phyloP scores from a whole-genome alignment of 1,140 invertebrate genomes.

The Muscidifurax raptorellus region DNA sequence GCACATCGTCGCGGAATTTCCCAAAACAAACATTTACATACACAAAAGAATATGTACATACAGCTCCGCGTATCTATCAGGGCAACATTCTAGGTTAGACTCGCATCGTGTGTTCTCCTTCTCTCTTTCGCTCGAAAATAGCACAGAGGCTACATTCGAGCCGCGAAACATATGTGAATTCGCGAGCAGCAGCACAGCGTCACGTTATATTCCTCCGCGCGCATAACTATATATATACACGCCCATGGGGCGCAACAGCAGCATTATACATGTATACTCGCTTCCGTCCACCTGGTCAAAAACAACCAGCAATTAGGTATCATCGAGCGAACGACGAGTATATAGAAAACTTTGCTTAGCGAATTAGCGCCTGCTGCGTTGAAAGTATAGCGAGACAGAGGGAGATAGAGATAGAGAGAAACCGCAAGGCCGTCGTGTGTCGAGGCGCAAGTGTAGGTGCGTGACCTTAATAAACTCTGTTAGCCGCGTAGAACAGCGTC shows the following conservation, averaged over 20 bases:
- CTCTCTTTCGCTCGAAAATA: background rate
- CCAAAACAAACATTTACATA: background rate
- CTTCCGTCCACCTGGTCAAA: background rate
- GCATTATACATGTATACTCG: background rate
- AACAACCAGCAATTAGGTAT: background rate
- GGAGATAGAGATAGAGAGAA: background rate
- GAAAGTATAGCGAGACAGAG: background rate
- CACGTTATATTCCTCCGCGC: background rate
- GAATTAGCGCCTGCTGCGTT: background rate
- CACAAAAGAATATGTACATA: background rate
- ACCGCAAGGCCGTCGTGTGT: background rate
- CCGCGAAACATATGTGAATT: background rate
- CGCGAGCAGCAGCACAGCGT: background rate
- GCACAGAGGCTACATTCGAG: background rate
- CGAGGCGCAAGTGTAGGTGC: background rate
- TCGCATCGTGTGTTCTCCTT: background rate
- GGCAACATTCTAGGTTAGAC: constrained; percentile 22
- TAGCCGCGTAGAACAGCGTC: background rate
- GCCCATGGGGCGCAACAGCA: background rate
- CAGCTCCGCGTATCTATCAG: background rate
- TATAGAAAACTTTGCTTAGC: background rate
- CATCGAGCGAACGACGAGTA: background rate
- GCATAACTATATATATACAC: background rate
- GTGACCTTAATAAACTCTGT: background rate
- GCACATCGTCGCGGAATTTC: background rate